Conservation (phyloP, 2,888 invertebrate genomes). For the Apodemia duryi region DNA sequence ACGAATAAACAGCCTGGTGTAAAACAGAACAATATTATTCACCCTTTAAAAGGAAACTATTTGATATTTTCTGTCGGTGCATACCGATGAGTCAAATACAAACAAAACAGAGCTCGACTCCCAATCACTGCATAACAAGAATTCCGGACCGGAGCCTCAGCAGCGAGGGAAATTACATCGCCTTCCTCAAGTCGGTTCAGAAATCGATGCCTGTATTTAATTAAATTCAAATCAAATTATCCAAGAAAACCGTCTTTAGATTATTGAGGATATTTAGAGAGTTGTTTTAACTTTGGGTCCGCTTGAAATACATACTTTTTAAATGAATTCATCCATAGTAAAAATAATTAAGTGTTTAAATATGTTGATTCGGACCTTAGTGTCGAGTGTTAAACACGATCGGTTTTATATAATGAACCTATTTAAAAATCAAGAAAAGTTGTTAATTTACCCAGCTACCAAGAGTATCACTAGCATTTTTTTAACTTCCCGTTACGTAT, state of each 20-base stretch:
- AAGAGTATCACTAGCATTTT: too few species aligned
- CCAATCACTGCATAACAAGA: constrained; percentile 16
- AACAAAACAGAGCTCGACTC: constrained; percentile 17
- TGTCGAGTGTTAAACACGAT: too few species aligned
- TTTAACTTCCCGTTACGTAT: too few species aligned
- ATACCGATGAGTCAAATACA: constrained; percentile 16
- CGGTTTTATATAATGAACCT: too few species aligned
- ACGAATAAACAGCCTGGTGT: too few species aligned
- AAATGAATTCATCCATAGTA: background rate
- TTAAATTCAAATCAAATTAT: constrained; percentile 75
- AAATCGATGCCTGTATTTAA: constrained; percentile 61
- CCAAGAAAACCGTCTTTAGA: constrained; percentile 42
- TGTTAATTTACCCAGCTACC: too few species aligned
- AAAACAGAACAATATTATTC: constrained; percentile 3
- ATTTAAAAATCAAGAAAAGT: too few species aligned
- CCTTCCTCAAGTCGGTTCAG: constrained; percentile 41
- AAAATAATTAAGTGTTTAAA: background rate
- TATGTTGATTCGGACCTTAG: background rate
- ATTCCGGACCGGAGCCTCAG: constrained; percentile 11
- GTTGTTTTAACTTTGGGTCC: constrained; percentile 26
- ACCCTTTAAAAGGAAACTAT: constrained; percentile 9
- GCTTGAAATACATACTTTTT: too few species aligned
- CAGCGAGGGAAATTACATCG: constrained; percentile 36
- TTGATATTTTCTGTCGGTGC: background rate
- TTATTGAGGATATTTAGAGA: constrained; percentile 32